These are phyloP conservation scores for Neomonachus schauinslandi DNA, from an alignment of 2,113 vertebrate species.

Conservation along the genomic window DNA sequence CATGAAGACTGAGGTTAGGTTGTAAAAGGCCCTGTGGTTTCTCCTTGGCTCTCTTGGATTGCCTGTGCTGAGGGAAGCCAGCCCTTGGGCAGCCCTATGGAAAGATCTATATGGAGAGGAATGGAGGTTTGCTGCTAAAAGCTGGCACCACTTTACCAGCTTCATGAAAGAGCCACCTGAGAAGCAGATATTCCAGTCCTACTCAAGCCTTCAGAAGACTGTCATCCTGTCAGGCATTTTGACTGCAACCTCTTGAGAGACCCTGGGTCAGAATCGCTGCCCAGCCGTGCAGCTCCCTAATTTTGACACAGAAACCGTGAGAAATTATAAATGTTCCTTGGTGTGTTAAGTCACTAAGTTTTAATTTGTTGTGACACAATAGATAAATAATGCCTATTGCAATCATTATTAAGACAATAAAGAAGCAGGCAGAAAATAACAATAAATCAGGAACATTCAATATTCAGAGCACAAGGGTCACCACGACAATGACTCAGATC, in stretches of 20 bases:
- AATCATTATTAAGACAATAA: not conserved
- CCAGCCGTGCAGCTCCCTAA: not conserved
- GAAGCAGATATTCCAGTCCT: not conserved
- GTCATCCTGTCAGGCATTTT: not conserved
- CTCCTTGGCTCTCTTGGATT: not conserved
- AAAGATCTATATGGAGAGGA: not conserved
- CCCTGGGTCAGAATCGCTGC: not conserved
- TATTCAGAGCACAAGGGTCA: not conserved
- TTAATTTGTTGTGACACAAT: slow-evolving; percentile 9
- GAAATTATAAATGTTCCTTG: not conserved
- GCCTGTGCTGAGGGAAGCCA: not conserved
- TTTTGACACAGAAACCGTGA: not conserved
- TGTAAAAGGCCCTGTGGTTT: not conserved
- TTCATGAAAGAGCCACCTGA: not conserved
- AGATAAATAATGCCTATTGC: not conserved
- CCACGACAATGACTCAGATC: not conserved
- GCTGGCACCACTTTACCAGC: not conserved
- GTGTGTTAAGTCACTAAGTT: not conserved
- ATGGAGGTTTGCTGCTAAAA: not conserved
- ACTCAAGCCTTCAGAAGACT: not conserved
- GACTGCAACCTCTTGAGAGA: not conserved
- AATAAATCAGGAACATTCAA: not conserved
- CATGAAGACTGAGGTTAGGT: not conserved
- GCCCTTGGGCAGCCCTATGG: not conserved
- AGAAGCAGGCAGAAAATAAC: not conserved